phyloP scores from a whole-genome alignment of 37 sponge, comb jelly and placozoan genomes.

The Petrosia ficiformis region DNA sequence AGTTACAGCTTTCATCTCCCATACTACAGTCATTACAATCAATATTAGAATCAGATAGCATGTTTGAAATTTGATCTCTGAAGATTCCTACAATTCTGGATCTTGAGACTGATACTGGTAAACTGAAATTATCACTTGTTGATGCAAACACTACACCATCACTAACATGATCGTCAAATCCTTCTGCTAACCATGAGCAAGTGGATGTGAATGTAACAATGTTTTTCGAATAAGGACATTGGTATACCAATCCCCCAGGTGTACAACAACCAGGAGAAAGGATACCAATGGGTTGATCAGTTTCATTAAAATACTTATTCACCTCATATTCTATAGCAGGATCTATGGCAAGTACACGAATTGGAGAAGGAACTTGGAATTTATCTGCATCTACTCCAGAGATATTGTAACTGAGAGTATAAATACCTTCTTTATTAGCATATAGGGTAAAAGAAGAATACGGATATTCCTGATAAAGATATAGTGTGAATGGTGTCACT shows the following conservation, averaged over 20 bases:
- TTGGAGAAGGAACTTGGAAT: background rate
- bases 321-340: background rate
- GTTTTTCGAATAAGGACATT: background rate
- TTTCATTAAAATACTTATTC: background rate
- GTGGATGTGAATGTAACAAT: background rate
- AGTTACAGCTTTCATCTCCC: background rate
- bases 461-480: background rate
- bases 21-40: background rate
- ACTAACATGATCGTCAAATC: background rate
- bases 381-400: background rate
- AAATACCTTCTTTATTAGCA: background rate
- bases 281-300: no score
- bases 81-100: background rate
- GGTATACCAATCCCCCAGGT: background rate
- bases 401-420: background rate
- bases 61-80: background rate
- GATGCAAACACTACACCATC: conserved; percentile 1
- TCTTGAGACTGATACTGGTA: background rate
- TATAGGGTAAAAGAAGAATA: background rate
- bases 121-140: background rate
- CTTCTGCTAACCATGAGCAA: conserved; percentile 3
- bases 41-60: background rate
- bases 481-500: background rate
- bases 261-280: conserved; percentile 10
- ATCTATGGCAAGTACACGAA: background rate